Percentiles rank a stretch among this genome's conserved stretches.
Evolutionary conservation across 2,888 invertebrate genomes (phyloP).

Genomic region (Erebia ligea): DNA sequence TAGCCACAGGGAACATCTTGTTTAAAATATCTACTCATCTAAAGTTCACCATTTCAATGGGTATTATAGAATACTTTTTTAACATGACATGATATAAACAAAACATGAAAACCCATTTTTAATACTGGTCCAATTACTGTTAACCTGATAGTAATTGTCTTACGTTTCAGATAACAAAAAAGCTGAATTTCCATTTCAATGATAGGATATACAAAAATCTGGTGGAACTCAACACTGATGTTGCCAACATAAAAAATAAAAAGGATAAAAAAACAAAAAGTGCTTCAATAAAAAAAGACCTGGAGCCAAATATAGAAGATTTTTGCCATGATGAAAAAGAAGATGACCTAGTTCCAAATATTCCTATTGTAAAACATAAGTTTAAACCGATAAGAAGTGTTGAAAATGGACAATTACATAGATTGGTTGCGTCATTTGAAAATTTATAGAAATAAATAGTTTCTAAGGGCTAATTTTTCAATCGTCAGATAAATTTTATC

Average conservation of each 20-base stretch:
- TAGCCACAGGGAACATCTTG: too few species aligned
- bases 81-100: too few species aligned
- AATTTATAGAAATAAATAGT: slow-evolving; percentile 57
- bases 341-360: slow-evolving; percentile 58
- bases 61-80: too few species aligned
- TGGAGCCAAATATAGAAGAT: slow-evolving; percentile 77
- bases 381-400: slow-evolving; percentile 60
- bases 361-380: slow-evolving; percentile 62
- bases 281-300: slow-evolving; percentile 57
- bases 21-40: too few species aligned
- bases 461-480: too few species aligned
- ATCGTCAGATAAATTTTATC: too few species aligned
- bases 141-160: neutral
- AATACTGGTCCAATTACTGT: too few species aligned
- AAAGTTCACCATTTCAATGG: too few species aligned
- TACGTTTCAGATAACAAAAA: slow-evolving; percentile 65
- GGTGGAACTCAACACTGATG: slow-evolving; percentile 70
- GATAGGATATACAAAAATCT: slow-evolving; percentile 75
- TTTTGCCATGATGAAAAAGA: slow-evolving; percentile 68
- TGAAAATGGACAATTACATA: slow-evolving; percentile 64
- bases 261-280: slow-evolving; percentile 51
- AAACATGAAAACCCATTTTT: too few species aligned
- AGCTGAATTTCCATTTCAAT: slow-evolving; percentile 74
- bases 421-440: slow-evolving; percentile 66
- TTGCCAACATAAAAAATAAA: slow-evolving; percentile 54